These are phyloP conservation scores for Eugnorisma glareosa DNA, from an alignment of 2,888 invertebrate species.

Conservation along the genomic window DNA sequence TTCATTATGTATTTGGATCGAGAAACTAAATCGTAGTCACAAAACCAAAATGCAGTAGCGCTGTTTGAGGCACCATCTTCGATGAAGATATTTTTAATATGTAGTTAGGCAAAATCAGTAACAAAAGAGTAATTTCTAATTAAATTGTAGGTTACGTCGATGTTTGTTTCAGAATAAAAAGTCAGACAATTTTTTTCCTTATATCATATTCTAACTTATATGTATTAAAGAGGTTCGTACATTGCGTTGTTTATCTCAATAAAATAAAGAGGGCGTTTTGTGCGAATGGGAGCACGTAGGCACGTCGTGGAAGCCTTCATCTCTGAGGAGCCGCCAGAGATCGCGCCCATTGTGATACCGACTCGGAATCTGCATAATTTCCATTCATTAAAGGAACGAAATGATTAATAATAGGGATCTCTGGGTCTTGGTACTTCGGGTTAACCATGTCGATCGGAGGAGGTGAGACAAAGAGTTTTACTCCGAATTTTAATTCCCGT, in stretches of 20 bases:
- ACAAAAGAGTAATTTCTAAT: neutral
- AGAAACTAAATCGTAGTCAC: neutral
- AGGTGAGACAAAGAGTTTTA: constrained; percentile 21
- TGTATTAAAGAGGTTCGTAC: constrained; percentile 26
- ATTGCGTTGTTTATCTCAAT: constrained; percentile 70
- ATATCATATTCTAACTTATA: neutral
- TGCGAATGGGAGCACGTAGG: constrained; percentile 67
- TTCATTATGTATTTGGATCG: neutral
- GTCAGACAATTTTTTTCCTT: neutral
- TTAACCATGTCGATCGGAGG: constrained; percentile 66
- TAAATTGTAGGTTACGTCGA: neutral
- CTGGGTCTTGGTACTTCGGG: constrained; percentile 72
- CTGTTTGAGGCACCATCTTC: neutral
- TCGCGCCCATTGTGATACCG: constrained; percentile 85
- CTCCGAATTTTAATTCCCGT: neutral
- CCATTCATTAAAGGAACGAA: constrained; percentile 88
- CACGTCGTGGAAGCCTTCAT: constrained; percentile 72
- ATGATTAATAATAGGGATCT: constrained; percentile 89
- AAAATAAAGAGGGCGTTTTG: constrained; percentile 68
- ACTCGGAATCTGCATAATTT: constrained; percentile 88
- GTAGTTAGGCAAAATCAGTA: neutral
- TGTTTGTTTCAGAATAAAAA: neutral
- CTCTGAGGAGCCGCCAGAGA: constrained; percentile 77
- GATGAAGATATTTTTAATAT: neutral
- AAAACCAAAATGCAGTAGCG: neutral